Conservation (phyloP, 2,888 invertebrate genomes). For the Strigamia transsilvanica region DNA sequence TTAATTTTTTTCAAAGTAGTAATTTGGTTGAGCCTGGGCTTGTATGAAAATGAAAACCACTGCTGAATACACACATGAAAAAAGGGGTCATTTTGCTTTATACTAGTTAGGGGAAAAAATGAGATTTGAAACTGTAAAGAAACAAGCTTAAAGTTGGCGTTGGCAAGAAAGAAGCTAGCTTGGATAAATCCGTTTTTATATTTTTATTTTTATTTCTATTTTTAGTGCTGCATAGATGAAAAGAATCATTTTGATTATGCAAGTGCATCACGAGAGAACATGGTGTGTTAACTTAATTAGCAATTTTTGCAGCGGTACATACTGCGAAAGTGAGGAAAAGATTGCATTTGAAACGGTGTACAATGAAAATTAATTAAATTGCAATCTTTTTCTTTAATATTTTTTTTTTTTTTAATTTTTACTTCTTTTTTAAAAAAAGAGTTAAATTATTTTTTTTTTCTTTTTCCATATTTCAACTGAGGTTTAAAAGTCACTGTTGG, state of each 20-base stretch:
- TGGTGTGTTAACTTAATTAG: constrained; percentile 41
- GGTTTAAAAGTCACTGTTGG: constrained; percentile 31
- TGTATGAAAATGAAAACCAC: not conserved
- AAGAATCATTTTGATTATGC: constrained; percentile 41
- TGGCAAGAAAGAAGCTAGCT: not conserved
- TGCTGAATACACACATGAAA: constrained; percentile 2
- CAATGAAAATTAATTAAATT: constrained; percentile 48
- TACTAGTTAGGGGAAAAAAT: not conserved
- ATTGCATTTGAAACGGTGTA: constrained; percentile 31
- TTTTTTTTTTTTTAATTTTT: not conserved
- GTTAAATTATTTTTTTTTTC: constrained; percentile 1
- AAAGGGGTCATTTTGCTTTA: not conserved
- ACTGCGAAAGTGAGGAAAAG: constrained; percentile 37
- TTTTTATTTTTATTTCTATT: constrained; percentile 45
- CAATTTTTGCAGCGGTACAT: constrained; percentile 38
- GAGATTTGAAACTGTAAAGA: not conserved
- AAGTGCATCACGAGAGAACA: constrained; percentile 47
- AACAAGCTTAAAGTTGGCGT: not conserved
- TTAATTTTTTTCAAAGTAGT: constrained; percentile 24
- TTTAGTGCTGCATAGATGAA: constrained; percentile 39
- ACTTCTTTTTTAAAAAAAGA: not conserved
- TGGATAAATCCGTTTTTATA: constrained; percentile 12
- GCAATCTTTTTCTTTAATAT: not conserved
- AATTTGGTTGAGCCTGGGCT: constrained; percentile 11
- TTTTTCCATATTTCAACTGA: not conserved